Evolutionary conservation across 2,113 vertebrate species (phyloP).

Genomic region (Hystrix brachyura): DNA sequence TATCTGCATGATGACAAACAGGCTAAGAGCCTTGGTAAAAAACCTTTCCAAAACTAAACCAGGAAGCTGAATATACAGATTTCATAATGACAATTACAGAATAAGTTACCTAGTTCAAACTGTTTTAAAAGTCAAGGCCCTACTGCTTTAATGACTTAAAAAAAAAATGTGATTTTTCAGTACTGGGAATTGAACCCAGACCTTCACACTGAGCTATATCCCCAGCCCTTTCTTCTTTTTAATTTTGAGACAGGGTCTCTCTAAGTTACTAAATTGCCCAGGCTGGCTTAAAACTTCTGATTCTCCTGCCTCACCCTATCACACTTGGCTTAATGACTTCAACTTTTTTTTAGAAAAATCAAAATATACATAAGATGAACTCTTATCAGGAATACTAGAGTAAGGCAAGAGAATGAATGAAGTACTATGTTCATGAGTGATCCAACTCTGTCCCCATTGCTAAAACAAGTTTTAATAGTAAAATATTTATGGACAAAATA

Average conservation of each 20-base stretch:
- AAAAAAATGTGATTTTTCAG: background rate
- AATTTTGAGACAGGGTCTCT: background rate
- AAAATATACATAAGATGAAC: slow-evolving; percentile 17
- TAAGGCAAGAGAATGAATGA: slow-evolving; percentile 17
- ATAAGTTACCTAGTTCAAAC: background rate
- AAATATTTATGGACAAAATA: slow-evolving; percentile 53
- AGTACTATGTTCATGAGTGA: background rate
- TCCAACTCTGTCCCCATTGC: background rate
- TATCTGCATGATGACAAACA: slow-evolving; percentile 65
- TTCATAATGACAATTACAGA: background rate
- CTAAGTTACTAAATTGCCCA: background rate
- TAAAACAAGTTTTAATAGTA: slow-evolving; percentile 57
- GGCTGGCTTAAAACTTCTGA: background rate
- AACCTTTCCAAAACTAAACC: slow-evolving; percentile 60
- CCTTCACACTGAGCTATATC: background rate
- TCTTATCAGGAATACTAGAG: slow-evolving; percentile 37
- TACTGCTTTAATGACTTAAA: background rate
- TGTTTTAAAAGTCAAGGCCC: slow-evolving; percentile 15
- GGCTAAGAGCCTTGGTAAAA: slow-evolving; percentile 71
- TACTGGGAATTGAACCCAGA: background rate
- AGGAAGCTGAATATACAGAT: background rate
- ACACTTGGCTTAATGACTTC: background rate
- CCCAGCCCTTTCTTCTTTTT: background rate
- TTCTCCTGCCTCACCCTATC: background rate
- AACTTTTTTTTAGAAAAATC: slow-evolving; percentile 15